Evolutionary conservation across 37 sponge, comb jelly and placozoan genomes (phyloP).

Genomic region (Aphrocallistes beatrix): DNA sequence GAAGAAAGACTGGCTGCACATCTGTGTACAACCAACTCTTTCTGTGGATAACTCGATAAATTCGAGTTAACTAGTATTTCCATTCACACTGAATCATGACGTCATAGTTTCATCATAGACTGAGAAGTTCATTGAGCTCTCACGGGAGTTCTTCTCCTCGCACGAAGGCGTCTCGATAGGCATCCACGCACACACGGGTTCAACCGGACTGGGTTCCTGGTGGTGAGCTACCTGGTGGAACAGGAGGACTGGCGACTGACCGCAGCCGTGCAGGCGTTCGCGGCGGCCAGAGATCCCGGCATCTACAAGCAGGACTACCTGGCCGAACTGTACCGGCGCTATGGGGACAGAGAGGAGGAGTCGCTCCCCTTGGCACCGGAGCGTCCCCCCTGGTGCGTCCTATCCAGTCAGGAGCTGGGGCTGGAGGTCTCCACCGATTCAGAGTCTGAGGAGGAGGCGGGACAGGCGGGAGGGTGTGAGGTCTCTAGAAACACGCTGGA

Average conservation of each 20-base stretch:
- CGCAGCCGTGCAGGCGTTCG: background rate
- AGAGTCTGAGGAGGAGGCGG: too few species aligned
- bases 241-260: conserved; percentile 65
- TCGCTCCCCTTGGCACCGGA: conserved; percentile 30
- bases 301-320: conserved; percentile 70
- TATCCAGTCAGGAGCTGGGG: too few species aligned
- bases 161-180: too few species aligned
- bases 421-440: too few species aligned
- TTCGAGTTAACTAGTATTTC: too few species aligned
- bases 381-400: conserved; percentile 61
- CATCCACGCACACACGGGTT: conserved; percentile 97
- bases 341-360: conserved; percentile 39
- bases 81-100: too few species aligned
- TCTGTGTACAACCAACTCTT: too few species aligned
- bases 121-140: background rate
- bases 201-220: conserved; percentile 93
- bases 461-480: too few species aligned
- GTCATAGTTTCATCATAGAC: background rate
- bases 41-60: too few species aligned
- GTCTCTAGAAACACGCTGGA: too few species aligned
- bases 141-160: too few species aligned
- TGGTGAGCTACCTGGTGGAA: conserved; percentile 62
- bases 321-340: conserved; percentile 40
- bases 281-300: conserved; percentile 67
- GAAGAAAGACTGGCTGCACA: too few species aligned